Base-by-base conservation (phyloP, 2,888 invertebrate genomes). In the Helleia helle region DNA sequence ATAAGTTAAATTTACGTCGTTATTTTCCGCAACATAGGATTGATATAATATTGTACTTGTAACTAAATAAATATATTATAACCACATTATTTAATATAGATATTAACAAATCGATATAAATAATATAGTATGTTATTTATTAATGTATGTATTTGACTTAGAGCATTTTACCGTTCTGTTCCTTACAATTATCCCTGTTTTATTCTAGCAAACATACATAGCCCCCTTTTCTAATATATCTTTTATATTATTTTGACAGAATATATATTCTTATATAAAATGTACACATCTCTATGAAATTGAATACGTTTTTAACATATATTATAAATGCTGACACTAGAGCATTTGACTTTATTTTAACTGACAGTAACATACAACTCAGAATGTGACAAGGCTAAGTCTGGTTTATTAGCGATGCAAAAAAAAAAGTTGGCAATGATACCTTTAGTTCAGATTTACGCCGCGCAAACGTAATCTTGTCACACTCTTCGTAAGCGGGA, bases 191-290 rank as follows among this genome's bases (percentile, higher is more conserved):
- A n/a, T n/a, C n/a, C 12, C 26, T n/a, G 14, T 13, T 14, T 48
- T 52, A 49, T 24, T 38, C 51, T 52, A 60, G 58, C 56, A 57
- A 65, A 67, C 60, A 58, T 64, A 65, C 58, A 62, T 60, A 51
- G 54, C 59, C 53, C 64, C 63, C 60, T 68, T 68, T 71, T 68
- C 60, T 66, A 64, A 59, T 61, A 58, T 59, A 63, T 55, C 55
- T 57, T 56, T 56, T 58, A 57, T 51, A 59, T 68, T 68, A 61
- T 61, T 58, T 61, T 55, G 45, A 59, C 49, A 48, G 60, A 51
- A 46, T 52, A 48, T 64, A 58, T 73, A 73, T 72, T 73, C 72
- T 74, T 71, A 59, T 61, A 62, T 66, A 65, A 62, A 59, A 51
- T 71, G 55, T 73, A 70, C 64, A 54, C 44, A 59, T 64, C 63